These are phyloP conservation scores for Globodera rostochiensis DNA, from an alignment of 1,140 invertebrate species.

Conservation along the genomic window DNA sequence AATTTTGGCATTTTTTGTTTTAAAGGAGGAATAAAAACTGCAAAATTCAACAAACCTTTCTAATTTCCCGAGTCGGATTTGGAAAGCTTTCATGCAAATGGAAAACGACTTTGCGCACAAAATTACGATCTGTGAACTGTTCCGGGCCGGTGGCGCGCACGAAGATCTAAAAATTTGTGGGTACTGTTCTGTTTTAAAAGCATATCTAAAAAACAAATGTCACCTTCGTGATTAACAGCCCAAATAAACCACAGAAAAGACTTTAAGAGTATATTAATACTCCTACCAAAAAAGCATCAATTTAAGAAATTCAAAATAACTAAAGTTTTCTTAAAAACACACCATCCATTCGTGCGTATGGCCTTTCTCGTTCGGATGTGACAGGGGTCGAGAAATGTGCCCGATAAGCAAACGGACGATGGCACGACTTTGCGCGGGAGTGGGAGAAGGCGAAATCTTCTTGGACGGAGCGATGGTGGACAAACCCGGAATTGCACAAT, in stretches of 20 bases:
- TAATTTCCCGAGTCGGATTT: slow-evolving; percentile 15
- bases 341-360: slow-evolving; percentile 23
- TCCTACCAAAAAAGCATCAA: no score
- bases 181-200: no score
- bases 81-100: slow-evolving; percentile 24
- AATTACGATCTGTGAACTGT: slow-evolving; percentile 23
- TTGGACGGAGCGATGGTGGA: not conserved
- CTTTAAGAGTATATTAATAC: no score
- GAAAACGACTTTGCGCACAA: slow-evolving; percentile 27
- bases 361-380: not conserved
- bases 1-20: not conserved
- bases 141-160: slow-evolving; percentile 19
- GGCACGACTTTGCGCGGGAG: slow-evolving; percentile 7
- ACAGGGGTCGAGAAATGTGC: not conserved
- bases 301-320: not conserved
- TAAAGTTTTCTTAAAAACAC: not conserved
- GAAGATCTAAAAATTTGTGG: slow-evolving; percentile 15
- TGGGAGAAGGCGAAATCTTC: not conserved
- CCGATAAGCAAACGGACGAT: slow-evolving; percentile 23
- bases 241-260: no score
- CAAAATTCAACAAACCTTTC: slow-evolving; percentile 2
- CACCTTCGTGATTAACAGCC: no score
- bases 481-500: no score
- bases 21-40: not conserved
- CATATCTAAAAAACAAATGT: no score